phyloP scores from a whole-genome alignment of 2,113 vertebrate species.

The Platycercus adscitus region DNA sequence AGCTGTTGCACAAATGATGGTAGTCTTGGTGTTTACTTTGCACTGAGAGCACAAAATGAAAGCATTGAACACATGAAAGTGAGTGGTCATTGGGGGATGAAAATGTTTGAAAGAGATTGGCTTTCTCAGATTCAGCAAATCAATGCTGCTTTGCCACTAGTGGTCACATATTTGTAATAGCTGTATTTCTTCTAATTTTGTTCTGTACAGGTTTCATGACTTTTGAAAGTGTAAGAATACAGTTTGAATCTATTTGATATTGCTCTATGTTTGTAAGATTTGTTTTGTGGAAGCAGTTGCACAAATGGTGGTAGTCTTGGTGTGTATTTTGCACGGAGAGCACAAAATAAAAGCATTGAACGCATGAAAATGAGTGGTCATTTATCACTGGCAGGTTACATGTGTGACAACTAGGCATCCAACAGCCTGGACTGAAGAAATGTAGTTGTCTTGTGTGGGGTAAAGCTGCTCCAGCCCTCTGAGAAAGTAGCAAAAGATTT shows the following conservation, averaged over 20 bases:
- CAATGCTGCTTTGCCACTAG: background rate
- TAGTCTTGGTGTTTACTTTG: conserved; percentile 61
- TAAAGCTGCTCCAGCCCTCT: background rate
- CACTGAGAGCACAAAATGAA: conserved; percentile 77
- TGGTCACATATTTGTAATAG: background rate
- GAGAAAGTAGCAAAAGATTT: background rate
- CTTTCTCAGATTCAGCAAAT: background rate
- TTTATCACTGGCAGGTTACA: background rate
- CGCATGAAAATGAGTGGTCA: conserved; percentile 29
- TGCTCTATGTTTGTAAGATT: background rate
- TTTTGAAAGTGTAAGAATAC: background rate
- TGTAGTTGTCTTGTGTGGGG: background rate
- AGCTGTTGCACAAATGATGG: conserved; percentile 44
- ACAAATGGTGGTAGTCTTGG: conserved; percentile 52
- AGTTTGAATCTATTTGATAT: background rate
- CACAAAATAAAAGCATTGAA: conserved; percentile 81
- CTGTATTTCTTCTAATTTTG: background rate
- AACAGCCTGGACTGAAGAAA: background rate
- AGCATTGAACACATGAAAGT: conserved; percentile 64
- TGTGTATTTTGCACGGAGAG: conserved; percentile 64
- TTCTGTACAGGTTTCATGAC: background rate
- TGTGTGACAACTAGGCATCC: background rate
- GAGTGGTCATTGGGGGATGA: conserved; percentile 16
- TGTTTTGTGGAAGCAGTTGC: conserved; percentile 44
- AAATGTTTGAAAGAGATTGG: background rate